Evolutionary conservation across 2,888 invertebrate genomes (phyloP).

Genomic region (Apodemia mormo): DNA sequence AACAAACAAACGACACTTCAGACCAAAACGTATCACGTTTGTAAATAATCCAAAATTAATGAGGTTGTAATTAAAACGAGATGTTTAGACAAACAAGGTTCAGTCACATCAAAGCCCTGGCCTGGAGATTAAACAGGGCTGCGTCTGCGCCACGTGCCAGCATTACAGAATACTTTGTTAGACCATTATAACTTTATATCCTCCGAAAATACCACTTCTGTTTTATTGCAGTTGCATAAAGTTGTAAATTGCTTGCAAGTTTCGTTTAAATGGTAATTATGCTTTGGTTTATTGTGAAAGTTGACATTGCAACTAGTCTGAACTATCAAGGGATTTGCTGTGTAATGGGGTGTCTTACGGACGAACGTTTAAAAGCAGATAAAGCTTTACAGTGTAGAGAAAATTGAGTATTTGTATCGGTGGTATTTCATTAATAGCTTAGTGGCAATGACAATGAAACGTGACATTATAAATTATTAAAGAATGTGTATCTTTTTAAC

Average conservation of each 20-base stretch:
- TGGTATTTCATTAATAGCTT: conserved; percentile 5
- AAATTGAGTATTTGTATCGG: conserved; percentile 53
- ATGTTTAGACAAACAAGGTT: conserved; percentile 72
- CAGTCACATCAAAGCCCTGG: conserved; percentile 70
- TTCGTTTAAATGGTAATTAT: conserved; percentile 12
- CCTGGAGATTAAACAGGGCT: conserved; percentile 70
- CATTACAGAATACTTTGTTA: conserved; percentile 55
- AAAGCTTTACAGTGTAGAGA: conserved; percentile 48
- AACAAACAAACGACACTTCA: background rate
- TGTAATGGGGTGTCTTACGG: conserved; percentile 67
- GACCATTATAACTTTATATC: conserved; percentile 39
- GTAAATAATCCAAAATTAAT: conserved; percentile 79
- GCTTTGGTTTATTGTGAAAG: conserved; percentile 49
- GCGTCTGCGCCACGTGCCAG: conserved; percentile 75
- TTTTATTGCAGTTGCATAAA: conserved; percentile 12
- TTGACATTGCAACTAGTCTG: conserved; percentile 74
- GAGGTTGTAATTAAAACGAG: conserved; percentile 74
- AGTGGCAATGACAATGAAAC: background rate
- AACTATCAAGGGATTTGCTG: conserved; percentile 75
- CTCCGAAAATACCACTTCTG: conserved; percentile 1
- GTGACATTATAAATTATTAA: no score
- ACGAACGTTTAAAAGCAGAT: conserved; percentile 59
- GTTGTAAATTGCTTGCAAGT: conserved; percentile 8
- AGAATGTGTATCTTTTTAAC: no score
- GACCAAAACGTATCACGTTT: conserved; percentile 36